phyloP scores from a whole-genome alignment of 2,113 vertebrate genomes.

The Dolichallabes microphthalmus region DNA sequence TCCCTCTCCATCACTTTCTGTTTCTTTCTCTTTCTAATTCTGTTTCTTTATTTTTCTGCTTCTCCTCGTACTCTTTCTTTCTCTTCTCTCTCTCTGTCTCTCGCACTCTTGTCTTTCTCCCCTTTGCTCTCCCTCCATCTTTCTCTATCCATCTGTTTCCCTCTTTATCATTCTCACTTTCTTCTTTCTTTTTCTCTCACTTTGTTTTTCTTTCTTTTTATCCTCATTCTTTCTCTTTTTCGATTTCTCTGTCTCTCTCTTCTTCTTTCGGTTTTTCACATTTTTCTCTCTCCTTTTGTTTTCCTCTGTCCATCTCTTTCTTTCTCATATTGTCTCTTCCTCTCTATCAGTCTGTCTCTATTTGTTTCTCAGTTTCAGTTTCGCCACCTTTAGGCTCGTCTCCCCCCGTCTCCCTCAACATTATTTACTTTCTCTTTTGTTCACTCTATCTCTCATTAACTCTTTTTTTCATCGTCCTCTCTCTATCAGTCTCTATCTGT shows the following conservation, averaged over 20 bases:
- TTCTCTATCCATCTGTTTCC: not conserved
- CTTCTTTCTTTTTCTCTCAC: constrained; percentile 27
- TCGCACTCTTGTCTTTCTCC: not conserved
- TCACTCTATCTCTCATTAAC: constrained; percentile 26
- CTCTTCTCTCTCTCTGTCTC: constrained; percentile 14
- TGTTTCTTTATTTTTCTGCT: not conserved
- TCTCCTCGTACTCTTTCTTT: not conserved
- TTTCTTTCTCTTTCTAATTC: not conserved
- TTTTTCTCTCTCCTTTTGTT: not conserved
- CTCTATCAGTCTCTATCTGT: not conserved
- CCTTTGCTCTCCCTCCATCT: not conserved
- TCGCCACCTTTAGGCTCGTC: not conserved
- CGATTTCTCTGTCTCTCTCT: not conserved
- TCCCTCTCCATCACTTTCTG: too few relatives aligned
- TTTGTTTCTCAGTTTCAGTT: not conserved
- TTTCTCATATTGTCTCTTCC: not conserved
- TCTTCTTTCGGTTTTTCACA: not conserved
- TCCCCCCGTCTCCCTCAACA: not conserved
- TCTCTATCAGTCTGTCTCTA: not conserved
- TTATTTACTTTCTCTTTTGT: not conserved
- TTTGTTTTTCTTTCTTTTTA: not conserved
- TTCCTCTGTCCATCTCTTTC: not conserved
- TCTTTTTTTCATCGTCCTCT: not conserved
- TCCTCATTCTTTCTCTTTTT: not conserved
- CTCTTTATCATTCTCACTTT: not conserved